Evolutionary conservation across 2,113 vertebrate species (phyloP), one percentile per base, ranked within the genome.

Genomic region (Probosciger aterrimus): DNA sequence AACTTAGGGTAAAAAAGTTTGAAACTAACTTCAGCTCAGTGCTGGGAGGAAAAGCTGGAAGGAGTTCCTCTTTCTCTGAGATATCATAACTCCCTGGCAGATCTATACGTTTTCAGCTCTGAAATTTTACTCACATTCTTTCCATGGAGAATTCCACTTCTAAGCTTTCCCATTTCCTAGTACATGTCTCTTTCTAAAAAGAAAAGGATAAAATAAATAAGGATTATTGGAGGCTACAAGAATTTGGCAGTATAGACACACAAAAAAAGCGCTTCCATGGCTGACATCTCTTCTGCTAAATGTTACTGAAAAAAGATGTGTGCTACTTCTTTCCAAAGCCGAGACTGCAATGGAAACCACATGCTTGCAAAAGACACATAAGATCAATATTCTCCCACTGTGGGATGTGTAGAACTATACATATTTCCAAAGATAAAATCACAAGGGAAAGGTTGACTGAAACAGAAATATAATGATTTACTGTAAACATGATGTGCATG

Each of bases 101-200:
- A 30, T 70, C 24, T 41, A 63, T 7, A 84, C 7, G 25, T 76
- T 83, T 81, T 41, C 57, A 81, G 9, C 10, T 89, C 85, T 59
- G 53, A 46, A 93, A 82, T 87, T 85, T 89, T 89, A 98, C 98
- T 98, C 95, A 99, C 99, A 98, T 97, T 92, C 97, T 96, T 77
- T 97, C 94, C 86, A 98, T 86, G 84, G 98, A 97, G 96, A 99
- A 99, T 82, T 98, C 98, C 50, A 98, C 97, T 92, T 98, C 98
- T 84, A 99, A 95, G 90, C 89, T 97, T 83, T 97, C 97, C 96
- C 95, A 95, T 89, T 92, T 93, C 74, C 43, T 88, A 65, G 1
- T 5, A 44, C 77, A 92, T 0, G 6, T 80, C 74, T 97, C 95
- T 76, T 73, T 96, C 97, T 97, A 86, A 80, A 90, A 95, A 89